These are phyloP conservation scores for Agrochola lota DNA, from an alignment of 2,888 invertebrate species.

Conservation along the genomic window DNA sequence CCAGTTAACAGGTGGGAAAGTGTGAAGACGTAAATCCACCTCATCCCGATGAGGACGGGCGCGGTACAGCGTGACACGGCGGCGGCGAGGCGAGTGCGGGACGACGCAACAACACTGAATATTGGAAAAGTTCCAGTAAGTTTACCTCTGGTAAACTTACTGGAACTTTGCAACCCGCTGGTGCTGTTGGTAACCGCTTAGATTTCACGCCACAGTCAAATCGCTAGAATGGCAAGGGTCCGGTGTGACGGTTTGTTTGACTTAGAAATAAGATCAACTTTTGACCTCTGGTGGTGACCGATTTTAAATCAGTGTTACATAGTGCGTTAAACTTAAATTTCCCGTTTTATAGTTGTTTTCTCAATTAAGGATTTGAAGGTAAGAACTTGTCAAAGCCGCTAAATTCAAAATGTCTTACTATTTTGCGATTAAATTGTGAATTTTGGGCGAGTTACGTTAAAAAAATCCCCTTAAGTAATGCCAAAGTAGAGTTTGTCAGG, in stretches of 20 bases:
- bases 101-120: slow-evolving; percentile 47
- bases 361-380: too few species aligned
- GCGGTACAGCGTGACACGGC: background rate
- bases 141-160: slow-evolving; percentile 39
- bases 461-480: background rate
- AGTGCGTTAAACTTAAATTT: too few species aligned
- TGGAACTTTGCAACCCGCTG: too few species aligned
- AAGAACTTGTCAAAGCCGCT: too few species aligned
- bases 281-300: background rate
- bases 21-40: slow-evolving; percentile 10
- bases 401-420: too few species aligned
- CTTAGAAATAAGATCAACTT: slow-evolving; percentile 22
- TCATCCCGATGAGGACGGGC: slow-evolving; percentile 1
- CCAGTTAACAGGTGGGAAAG: slow-evolving; percentile 8
- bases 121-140: slow-evolving; percentile 63
- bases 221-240: slow-evolving; percentile 15
- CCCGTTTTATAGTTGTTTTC: too few species aligned
- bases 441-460: too few species aligned
- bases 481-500: background rate
- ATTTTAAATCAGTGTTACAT: background rate
- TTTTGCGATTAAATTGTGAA: too few species aligned
- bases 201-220: slow-evolving; percentile 45
- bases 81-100: background rate
- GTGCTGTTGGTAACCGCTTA: slow-evolving; percentile 36
- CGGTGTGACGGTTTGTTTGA: slow-evolving; percentile 16